Conservation (phyloP, 2,113 vertebrate species). For the Pongo pygmaeus region DNA sequence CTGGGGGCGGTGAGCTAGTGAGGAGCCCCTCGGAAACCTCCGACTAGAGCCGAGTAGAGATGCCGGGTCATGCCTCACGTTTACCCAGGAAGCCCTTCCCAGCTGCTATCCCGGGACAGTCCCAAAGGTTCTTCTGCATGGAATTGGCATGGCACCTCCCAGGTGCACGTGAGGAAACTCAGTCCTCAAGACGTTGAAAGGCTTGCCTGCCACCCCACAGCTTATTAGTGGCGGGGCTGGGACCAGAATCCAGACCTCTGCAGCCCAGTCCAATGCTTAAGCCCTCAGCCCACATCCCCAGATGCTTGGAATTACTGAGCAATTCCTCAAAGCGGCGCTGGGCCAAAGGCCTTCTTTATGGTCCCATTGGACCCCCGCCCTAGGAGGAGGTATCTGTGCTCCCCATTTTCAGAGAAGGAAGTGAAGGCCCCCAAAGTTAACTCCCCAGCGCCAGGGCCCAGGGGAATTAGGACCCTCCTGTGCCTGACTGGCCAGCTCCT, state of each 20-base stretch:
- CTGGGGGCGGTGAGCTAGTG: rapidly evolving
- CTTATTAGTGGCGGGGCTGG: too few species aligned
- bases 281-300: rapidly evolving
- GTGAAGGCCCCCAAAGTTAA: not conserved
- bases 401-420: not conserved
- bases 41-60: rapidly evolving
- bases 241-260: not conserved
- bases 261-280: not conserved
- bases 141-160: too few species aligned
- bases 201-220: not conserved
- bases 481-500: not conserved
- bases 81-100: too few species aligned
- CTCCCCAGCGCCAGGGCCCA: not conserved
- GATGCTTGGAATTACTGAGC: rapidly evolving
- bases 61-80: rapidly evolving
- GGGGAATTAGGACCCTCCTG: not conserved
- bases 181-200: not conserved
- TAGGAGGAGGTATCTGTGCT: too few species aligned
- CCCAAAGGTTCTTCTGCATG: too few species aligned
- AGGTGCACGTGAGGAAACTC: not conserved
- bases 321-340: not conserved
- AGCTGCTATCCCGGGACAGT: rapidly evolving
- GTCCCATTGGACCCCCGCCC: rapidly evolving
- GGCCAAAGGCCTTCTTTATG: rapidly evolving
- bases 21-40: not conserved